Evolutionary conservation across 2,797 vertebrate species (phyloP), one percentile per base, ranked within the genome.

Genomic region (Ceryle rudis): DNA sequence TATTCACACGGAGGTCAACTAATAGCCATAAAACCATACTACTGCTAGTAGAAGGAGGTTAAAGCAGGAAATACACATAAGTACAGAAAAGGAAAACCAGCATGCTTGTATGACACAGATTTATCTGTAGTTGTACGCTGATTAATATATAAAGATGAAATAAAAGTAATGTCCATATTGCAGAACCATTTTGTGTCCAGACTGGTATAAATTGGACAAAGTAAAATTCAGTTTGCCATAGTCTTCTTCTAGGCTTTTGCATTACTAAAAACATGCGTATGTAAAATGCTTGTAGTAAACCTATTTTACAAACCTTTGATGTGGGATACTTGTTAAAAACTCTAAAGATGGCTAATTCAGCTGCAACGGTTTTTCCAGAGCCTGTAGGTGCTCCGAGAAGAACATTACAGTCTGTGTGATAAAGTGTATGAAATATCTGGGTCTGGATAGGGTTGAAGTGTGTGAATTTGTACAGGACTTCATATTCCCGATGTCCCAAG

Each of bases 361-460:
- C 99, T 44, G 99, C 99, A 33, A 99, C 99, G 35, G 99, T 99
- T 95, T 99, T 99, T 46, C 99, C 99, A 21, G 99, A 99, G 91
- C 99, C 99, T 20, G 99, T 99, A 19, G 99, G 99, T 3, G 99
- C 99, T 94, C 99, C 99, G 94, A 99, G 99, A 66, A 99, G 98
- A 95, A 99, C 99, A 67, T 99, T 99, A 58, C 98, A 99, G 97
- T 99, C 99, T 5, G 98, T 99, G 97, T 99, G 99, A 96, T 99
- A 99, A 5, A 99, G 97, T 0, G 99, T 99, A 96, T 99, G 99
- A 97, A 99, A 99, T 98, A 99, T 99, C 96, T 99, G 99, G 2
- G 99, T 99, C 98, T 99, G 99, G 93, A 99, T 98, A 82, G 99
- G 99, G 97, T 99, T 99, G 97, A 99, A 99, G 97, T 99, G 99